phyloP scores from a whole-genome alignment of 2,888 invertebrate species.

The Autographa gamma region DNA sequence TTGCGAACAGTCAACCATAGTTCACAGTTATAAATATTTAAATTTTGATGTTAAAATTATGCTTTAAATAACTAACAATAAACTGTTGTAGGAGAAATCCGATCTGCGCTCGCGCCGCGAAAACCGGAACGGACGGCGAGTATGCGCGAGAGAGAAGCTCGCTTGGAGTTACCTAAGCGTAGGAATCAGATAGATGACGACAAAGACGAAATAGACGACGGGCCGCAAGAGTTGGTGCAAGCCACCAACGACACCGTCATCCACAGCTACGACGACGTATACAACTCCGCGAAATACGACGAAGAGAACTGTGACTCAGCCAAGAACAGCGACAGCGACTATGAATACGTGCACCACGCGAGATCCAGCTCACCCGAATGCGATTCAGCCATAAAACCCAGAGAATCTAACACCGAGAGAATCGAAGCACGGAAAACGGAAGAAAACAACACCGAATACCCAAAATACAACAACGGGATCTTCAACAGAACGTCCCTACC shows the following conservation, averaged over 20 bases:
- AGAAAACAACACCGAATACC: constrained; percentile 83
- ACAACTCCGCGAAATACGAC: constrained; percentile 83
- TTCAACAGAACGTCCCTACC: constrained; percentile 91
- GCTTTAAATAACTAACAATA: constrained; percentile 43
- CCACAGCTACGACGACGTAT: constrained; percentile 86
- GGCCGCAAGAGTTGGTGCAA: constrained; percentile 81
- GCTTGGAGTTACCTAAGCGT: constrained; percentile 89
- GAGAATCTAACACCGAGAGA: constrained; percentile 70
- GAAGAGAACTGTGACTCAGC: constrained; percentile 84
- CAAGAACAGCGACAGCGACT: constrained; percentile 90
- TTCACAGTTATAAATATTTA: constrained; percentile 30
- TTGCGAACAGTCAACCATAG: background rate
- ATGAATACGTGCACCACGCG: constrained; percentile 90
- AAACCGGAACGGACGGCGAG: constrained; percentile 96
- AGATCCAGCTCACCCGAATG: constrained; percentile 92
- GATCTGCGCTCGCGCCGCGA: constrained; percentile 94
- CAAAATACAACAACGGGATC: constrained; percentile 90
- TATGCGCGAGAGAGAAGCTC: constrained; percentile 94
- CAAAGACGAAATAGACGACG: constrained; percentile 85
- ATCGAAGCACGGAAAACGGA: constrained; percentile 71
- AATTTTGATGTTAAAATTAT: constrained; percentile 32
- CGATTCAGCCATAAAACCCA: constrained; percentile 88
- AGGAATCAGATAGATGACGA: constrained; percentile 86
- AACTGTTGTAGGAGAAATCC: constrained; percentile 91
- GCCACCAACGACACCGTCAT: constrained; percentile 85